These are phyloP conservation scores for Drosophila asahinai DNA, from an alignment of 1,140 invertebrate species.

Conservation along the genomic window DNA sequence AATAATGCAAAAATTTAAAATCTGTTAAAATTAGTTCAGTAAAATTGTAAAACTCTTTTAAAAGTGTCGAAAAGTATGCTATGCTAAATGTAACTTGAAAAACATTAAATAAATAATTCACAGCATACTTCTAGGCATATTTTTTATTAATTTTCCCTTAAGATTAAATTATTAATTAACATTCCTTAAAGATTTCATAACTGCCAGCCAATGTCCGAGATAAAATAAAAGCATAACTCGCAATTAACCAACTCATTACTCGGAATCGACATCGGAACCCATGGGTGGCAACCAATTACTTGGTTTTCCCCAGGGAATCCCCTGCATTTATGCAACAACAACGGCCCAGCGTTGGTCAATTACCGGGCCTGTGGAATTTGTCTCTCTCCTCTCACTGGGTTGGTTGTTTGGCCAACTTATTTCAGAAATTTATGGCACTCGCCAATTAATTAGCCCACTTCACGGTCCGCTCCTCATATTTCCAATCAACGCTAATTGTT, in stretches of 20 bases:
- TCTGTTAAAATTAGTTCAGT: too few species aligned
- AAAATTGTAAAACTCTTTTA: too few species aligned
- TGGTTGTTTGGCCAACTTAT: slow-evolving; percentile 26
- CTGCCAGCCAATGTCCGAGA: too few species aligned
- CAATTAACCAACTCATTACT: slow-evolving; percentile 31
- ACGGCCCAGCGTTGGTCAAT: slow-evolving; percentile 15
- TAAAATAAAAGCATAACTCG: neutral
- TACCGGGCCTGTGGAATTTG: slow-evolving; percentile 9
- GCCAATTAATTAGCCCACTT: slow-evolving; percentile 59
- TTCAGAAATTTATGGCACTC: slow-evolving; percentile 41
- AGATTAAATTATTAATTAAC: neutral
- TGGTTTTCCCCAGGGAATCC: slow-evolving; percentile 15
- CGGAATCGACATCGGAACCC: neutral
- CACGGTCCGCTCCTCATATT: slow-evolving; percentile 58
- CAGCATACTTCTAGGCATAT: neutral
- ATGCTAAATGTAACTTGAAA: too few species aligned
- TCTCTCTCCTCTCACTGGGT: neutral
- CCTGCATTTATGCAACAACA: slow-evolving; percentile 30
- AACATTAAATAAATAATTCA: too few species aligned
- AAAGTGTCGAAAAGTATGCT: neutral
- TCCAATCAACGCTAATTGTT: slow-evolving; percentile 77
- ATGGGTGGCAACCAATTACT: slow-evolving; percentile 8
- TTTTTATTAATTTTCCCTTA: neutral
- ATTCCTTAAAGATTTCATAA: neutral
- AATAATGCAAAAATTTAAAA: too few species aligned